Evolutionary conservation across 2,113 vertebrate genomes (phyloP).

Genomic region (Nibea albiflora): DNA sequence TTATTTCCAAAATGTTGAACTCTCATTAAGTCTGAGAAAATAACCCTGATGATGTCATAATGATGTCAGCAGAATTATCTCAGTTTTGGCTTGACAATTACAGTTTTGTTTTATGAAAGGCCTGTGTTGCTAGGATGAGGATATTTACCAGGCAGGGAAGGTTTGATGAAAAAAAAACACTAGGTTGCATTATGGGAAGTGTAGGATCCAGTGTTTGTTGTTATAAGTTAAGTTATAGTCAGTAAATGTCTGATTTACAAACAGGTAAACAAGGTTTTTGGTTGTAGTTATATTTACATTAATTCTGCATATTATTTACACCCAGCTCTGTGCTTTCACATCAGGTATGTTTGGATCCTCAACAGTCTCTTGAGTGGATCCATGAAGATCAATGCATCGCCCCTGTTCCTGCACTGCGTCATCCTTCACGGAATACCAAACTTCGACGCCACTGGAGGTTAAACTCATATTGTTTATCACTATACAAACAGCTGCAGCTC

Average conservation of each 20-base stretch:
- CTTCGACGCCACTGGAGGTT: slow-evolving; percentile 91
- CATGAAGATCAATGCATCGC: slow-evolving; percentile 93
- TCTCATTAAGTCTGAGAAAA: not conserved
- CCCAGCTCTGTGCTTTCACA: slow-evolving; percentile 35
- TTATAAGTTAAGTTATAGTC: not conserved
- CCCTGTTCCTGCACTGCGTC: slow-evolving; percentile 93
- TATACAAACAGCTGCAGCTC: slow-evolving; percentile 47
- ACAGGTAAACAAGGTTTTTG: not conserved
- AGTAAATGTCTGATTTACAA: not conserved
- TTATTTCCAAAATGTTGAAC: not conserved
- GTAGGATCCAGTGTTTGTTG: not conserved
- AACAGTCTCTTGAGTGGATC: slow-evolving; percentile 92
- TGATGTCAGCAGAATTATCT: not conserved
- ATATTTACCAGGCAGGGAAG: not conserved
- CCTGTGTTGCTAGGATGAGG: not conserved
- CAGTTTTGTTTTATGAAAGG: not conserved
- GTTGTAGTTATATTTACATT: not conserved
- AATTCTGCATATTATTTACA: not conserved
- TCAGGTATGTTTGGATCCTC: slow-evolving; percentile 94
- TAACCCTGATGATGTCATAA: not conserved
- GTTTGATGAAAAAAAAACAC: not conserved
- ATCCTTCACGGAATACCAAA: slow-evolving; percentile 91
- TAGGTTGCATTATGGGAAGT: not conserved
- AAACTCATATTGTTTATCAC: slow-evolving; percentile 50
- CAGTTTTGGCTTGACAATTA: not conserved